Conservation (phyloP, 2,797 vertebrate genomes). For the Hydrocynus forskahlii region DNA sequence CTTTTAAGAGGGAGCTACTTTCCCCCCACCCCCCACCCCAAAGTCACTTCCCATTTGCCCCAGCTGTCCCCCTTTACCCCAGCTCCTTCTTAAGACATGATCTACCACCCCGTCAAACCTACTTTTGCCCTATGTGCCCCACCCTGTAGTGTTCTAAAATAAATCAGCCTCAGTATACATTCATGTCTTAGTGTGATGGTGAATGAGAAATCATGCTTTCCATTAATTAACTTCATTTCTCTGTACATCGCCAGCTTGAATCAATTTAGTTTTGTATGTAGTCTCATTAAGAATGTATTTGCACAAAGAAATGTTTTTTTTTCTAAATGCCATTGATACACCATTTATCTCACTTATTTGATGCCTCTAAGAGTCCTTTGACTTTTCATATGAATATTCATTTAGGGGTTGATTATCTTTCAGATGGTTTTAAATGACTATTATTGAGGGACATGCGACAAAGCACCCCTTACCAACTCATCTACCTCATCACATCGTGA, state of each 20-base stretch:
- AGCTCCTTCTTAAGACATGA: slow-evolving; percentile 69
- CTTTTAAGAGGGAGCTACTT: slow-evolving; percentile 72
- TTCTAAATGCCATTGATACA: background rate
- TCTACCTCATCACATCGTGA: background rate
- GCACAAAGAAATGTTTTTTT: background rate
- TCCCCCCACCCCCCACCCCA: slow-evolving; percentile 22
- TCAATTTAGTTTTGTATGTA: background rate
- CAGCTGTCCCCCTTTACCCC: slow-evolving; percentile 72
- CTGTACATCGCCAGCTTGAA: background rate
- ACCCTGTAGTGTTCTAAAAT: slow-evolving; percentile 69
- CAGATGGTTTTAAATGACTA: background rate
- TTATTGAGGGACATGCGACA: background rate
- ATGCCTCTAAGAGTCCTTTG: background rate
- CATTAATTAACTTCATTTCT: background rate
- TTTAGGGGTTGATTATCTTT: background rate
- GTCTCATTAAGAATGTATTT: background rate
- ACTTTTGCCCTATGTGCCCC: slow-evolving; percentile 29
- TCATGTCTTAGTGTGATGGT: slow-evolving; percentile 53
- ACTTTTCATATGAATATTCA: background rate
- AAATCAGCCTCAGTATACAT: slow-evolving; percentile 63
- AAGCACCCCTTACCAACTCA: background rate
- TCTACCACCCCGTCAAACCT: slow-evolving; percentile 53
- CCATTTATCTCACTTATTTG: background rate
- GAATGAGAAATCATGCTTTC: slow-evolving; percentile 11
- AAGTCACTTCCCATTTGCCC: slow-evolving; percentile 18